These are phyloP conservation scores for Chondrilla cf. caribensis DNA, from an alignment of 37 sponge, comb jelly and placozoan species.

Conservation along the genomic window DNA sequence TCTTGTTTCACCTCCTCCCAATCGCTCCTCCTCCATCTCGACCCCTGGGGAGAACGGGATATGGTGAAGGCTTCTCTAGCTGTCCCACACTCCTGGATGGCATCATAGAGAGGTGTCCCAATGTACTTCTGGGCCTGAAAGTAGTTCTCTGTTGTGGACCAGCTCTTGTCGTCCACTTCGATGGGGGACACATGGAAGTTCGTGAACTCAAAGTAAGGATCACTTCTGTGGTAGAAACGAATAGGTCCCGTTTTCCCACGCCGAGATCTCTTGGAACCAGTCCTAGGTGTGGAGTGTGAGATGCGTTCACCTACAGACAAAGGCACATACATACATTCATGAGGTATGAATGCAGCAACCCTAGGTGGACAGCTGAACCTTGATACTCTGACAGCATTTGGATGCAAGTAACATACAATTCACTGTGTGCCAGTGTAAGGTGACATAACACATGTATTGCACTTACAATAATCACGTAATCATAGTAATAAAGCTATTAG, in stretches of 20 bases:
- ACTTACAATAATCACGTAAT: too few relatives aligned
- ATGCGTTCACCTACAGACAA: too few relatives aligned
- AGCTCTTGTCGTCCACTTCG: constrained; percentile 24
- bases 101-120: constrained; percentile 45
- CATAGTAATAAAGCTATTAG: too few relatives aligned
- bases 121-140: constrained; percentile 75
- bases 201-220: constrained; percentile 70
- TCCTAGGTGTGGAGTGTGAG: too few relatives aligned
- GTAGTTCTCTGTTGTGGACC: constrained; percentile 70
- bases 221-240: constrained; percentile 54
- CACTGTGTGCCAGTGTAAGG: too few relatives aligned
- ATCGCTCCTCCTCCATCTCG: constrained; percentile 49
- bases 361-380: too few relatives aligned
- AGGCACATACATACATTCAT: too few relatives aligned
- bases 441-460: too few relatives aligned
- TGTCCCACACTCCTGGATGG: constrained; percentile 5
- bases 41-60: constrained; percentile 37
- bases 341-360: too few relatives aligned
- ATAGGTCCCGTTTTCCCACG: constrained; percentile 14
- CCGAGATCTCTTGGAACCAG: too few relatives aligned
- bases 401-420: too few relatives aligned
- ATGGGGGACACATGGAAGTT: constrained; percentile 42
- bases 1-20: constrained; percentile 55
- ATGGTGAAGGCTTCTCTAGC: constrained; percentile 54
- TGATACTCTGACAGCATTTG: too few relatives aligned